phyloP scores from a whole-genome alignment of 2,797 vertebrate genomes.

The Bufotes viridis region DNA sequence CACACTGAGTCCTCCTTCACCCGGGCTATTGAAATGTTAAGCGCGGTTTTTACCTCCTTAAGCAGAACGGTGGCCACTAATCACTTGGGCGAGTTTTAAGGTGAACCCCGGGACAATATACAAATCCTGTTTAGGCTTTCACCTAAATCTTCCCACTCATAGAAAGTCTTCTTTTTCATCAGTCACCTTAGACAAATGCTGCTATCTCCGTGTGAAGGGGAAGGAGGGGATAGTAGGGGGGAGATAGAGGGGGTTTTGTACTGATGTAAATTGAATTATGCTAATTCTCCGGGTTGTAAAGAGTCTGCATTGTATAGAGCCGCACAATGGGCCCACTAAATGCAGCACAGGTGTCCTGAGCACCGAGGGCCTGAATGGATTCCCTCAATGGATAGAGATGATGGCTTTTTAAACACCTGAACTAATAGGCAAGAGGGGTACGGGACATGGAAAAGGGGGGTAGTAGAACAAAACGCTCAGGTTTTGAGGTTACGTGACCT shows the following conservation, averaged over 20 bases:
- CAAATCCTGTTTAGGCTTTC: constrained; percentile 79
- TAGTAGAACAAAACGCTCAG: not conserved
- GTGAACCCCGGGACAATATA: constrained; percentile 79
- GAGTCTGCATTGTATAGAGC: constrained; percentile 72
- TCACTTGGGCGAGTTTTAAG: constrained; percentile 75
- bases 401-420: not conserved
- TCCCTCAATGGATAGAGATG: too few relatives aligned
- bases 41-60: constrained; percentile 66
- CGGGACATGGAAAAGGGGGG: not conserved
- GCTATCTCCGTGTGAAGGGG: constrained; percentile 89
- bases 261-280: constrained; percentile 96
- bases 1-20: constrained; percentile 58
- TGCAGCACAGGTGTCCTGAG: constrained; percentile 92
- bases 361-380: constrained; percentile 69
- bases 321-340: constrained; percentile 79
- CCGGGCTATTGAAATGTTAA: constrained; percentile 77
- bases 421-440: not conserved
- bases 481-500: not conserved
- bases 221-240: constrained; percentile 82
- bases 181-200: constrained; percentile 85
- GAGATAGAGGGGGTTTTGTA: constrained; percentile 85
- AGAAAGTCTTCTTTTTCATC: constrained; percentile 75
- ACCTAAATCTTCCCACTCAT: constrained; percentile 72
- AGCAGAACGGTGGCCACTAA: constrained; percentile 68
- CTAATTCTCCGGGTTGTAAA: constrained; percentile 88